A percentile compares a stretch with the other conserved stretches of the same genome.
These are phyloP conservation scores for Astropecten irregularis DNA, from an alignment of 53 echinoderm and acorn worm genomes.

Conservation along the genomic window DNA sequence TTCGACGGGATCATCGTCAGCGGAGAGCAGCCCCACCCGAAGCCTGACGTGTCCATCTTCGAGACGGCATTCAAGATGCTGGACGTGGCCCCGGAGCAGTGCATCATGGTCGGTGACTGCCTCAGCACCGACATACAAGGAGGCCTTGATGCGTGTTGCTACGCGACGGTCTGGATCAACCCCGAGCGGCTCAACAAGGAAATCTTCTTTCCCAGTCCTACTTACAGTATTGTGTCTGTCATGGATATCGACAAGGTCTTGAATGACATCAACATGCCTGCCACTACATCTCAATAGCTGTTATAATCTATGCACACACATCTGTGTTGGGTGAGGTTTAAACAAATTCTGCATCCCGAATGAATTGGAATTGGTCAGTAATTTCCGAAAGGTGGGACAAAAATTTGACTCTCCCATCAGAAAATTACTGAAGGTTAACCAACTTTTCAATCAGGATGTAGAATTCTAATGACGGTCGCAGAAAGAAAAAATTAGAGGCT, in stretches of 20 bases:
- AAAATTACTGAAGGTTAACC: too few relatives aligned
- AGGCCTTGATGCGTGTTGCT: conserved; percentile 72
- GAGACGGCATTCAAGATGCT: conserved; percentile 77
- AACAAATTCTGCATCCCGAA: not conserved
- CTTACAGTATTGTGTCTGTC: conserved; percentile 70
- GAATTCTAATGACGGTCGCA: not conserved
- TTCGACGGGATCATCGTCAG: conserved; percentile 94
- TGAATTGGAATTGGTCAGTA: too few relatives aligned
- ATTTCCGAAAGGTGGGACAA: too few relatives aligned
- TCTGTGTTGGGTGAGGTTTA: not conserved
- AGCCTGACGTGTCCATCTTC: conserved; percentile 91
- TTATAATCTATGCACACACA: conserved; percentile 32
- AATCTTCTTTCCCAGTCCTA: conserved; percentile 67
- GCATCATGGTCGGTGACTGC: conserved; percentile 92
- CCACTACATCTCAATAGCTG: conserved; percentile 14
- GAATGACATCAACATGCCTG: conserved; percentile 44
- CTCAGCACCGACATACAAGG: conserved; percentile 94
- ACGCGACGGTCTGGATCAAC: conserved; percentile 87
- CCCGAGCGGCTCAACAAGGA: conserved; percentile 62
- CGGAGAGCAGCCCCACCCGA: conserved; percentile 84
- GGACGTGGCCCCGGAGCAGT: conserved; percentile 54
- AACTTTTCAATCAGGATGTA: conserved; percentile 36
- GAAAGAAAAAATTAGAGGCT: conserved; percentile 39
- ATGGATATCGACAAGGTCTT: conserved; percentile 74
- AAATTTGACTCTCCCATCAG: too few relatives aligned